These are phyloP conservation scores for Muscidifurax raptorellus DNA, from an alignment of 1,140 invertebrate species.

Conservation along the genomic window DNA sequence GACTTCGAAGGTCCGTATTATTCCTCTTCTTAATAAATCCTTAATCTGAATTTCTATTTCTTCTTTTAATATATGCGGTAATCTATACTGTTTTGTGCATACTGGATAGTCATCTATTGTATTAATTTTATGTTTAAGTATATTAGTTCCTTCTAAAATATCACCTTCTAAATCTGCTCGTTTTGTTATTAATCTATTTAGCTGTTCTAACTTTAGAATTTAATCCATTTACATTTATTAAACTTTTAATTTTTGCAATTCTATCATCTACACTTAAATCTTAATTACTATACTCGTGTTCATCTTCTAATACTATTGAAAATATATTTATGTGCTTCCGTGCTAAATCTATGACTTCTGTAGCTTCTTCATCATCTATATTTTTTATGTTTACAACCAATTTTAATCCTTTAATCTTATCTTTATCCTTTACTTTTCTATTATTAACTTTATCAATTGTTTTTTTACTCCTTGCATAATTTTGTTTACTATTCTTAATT, in stretches of 20 bases:
- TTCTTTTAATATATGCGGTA: not conserved
- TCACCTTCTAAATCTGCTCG: not conserved
- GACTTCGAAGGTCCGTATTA: constrained; percentile 43
- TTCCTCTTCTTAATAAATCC: too few species aligned
- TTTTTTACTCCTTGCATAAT: not conserved
- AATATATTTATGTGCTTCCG: too few species aligned
- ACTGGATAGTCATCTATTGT: not conserved
- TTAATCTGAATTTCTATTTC: not conserved
- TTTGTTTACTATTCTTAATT: not conserved
- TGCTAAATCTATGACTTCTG: too few species aligned
- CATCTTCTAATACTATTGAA: not conserved
- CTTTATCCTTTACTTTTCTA: too few species aligned
- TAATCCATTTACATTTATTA: not conserved
- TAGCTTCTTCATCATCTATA: too few species aligned
- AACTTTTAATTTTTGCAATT: not conserved
- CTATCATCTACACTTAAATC: not conserved
- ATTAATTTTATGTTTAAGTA: not conserved
- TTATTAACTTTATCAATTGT: too few species aligned
- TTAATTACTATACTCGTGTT: not conserved
- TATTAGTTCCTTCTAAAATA: not conserved
- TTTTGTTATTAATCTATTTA: not conserved
- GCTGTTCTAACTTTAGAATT: not conserved
- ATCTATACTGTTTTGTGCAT: not conserved
- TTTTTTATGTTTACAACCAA: too few species aligned
- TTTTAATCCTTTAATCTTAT: too few species aligned